A percentile compares a stretch with the other conserved stretches of the same genome.
Conservation (phyloP, 2,113 vertebrate genomes). For the Gasterosteus nipponicus region DNA sequence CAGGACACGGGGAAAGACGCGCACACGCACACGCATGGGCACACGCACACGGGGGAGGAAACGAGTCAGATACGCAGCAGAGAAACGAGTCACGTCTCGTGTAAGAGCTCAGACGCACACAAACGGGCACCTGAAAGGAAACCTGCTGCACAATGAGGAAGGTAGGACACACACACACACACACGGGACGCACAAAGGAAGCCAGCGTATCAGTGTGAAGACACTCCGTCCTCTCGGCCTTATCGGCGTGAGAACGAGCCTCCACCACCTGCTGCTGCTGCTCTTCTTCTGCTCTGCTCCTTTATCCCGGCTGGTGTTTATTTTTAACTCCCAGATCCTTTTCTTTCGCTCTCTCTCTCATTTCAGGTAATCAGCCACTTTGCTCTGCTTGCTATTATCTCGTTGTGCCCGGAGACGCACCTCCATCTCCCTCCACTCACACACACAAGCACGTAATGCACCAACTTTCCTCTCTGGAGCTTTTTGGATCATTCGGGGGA, state of each 20-base stretch:
- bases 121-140: neutral
- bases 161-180: constrained; percentile 21
- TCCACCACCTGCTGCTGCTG: neutral
- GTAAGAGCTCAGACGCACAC: neutral
- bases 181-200: neutral
- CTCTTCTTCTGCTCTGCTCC: neutral
- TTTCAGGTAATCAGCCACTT: constrained; percentile 78
- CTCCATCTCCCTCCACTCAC: constrained; percentile 14
- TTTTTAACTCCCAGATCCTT: neutral
- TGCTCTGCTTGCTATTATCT: constrained; percentile 64
- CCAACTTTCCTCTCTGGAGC: constrained; percentile 38
- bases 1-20: constrained; percentile 1
- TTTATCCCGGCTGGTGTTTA: neutral
- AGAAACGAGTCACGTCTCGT: neutral
- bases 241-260: constrained; percentile 65
- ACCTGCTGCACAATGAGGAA: constrained; percentile 17
- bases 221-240: constrained; percentile 10
- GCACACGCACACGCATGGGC: neutral
- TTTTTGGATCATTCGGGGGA: neutral
- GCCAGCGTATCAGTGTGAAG: constrained; percentile 46
- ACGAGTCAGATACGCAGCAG: neutral
- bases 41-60: too few species aligned
- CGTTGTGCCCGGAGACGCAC: constrained; percentile 61
- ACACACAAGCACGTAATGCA: constrained; percentile 23
- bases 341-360: constrained; percentile 32